Conservation (phyloP, 2,797 vertebrate genomes). For the Protonibea diacanthus region DNA sequence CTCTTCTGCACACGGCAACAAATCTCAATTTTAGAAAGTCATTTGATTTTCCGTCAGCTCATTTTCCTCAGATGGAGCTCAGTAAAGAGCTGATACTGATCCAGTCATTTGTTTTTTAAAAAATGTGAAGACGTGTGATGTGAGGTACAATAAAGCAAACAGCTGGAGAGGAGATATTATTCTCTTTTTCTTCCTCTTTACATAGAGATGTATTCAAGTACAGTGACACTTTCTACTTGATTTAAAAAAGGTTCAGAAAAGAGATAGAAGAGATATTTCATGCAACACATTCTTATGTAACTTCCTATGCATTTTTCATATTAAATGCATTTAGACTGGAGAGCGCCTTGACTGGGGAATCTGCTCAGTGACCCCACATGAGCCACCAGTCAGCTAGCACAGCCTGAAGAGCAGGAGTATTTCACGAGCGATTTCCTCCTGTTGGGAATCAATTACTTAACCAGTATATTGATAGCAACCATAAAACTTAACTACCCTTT, state of each 20-base stretch:
- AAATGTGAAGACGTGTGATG: background rate
- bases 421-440: slow-evolving; percentile 22
- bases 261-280: background rate
- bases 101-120: background rate
- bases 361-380: slow-evolving; percentile 1
- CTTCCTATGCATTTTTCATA: slow-evolving; percentile 33
- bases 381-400: background rate
- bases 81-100: background rate
- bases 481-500: slow-evolving; percentile 35
- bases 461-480: slow-evolving; percentile 25
- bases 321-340: slow-evolving; percentile 12
- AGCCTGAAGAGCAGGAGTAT: background rate
- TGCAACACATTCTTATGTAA: slow-evolving; percentile 35
- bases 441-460: slow-evolving; percentile 34
- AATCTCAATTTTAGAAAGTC: background rate
- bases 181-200: background rate
- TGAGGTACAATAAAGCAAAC: background rate
- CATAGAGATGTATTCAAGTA: background rate
- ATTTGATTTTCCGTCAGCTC: background rate
- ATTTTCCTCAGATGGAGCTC: background rate
- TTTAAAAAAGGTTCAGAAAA: background rate
- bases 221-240: background rate
- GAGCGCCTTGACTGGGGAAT: slow-evolving; percentile 1
- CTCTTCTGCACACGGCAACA: background rate
- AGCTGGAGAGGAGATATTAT: background rate